A percentile compares a stretch with the other conserved stretches of the same genome.
phyloP scores from a whole-genome alignment of 2,797 vertebrate species.

The Sebastes cheni region DNA sequence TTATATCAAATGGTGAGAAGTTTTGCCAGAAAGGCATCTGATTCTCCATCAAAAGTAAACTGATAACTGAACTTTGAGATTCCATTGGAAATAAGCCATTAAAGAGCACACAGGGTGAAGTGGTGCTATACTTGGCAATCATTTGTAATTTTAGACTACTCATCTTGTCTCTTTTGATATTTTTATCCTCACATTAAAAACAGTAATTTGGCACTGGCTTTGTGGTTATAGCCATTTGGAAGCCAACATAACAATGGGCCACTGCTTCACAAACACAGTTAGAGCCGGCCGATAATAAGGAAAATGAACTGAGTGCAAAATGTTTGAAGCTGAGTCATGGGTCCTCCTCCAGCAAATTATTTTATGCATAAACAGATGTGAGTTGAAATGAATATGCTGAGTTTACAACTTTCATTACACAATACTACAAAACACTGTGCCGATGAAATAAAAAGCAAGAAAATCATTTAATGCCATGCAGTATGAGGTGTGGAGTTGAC shows the following conservation, averaged over 20 bases:
- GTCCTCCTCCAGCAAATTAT: slow-evolving; percentile 43
- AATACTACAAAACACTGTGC: not conserved
- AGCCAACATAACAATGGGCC: slow-evolving; percentile 49
- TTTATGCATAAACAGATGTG: slow-evolving; percentile 52
- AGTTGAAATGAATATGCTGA: slow-evolving; percentile 41
- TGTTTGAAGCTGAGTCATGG: slow-evolving; percentile 43
- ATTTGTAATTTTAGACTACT: slow-evolving; percentile 17
- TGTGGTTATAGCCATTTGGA: slow-evolving; percentile 49
- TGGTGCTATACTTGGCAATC: slow-evolving; percentile 12
- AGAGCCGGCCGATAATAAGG: slow-evolving; percentile 47
- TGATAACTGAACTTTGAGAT: slow-evolving; percentile 6
- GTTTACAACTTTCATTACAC: slow-evolving; percentile 20
- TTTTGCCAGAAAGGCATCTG: not conserved
- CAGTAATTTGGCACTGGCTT: slow-evolving; percentile 48
- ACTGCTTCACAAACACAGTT: slow-evolving; percentile 56
- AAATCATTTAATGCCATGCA: not conserved
- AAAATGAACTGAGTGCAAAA: slow-evolving; percentile 42
- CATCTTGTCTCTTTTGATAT: slow-evolving; percentile 51
- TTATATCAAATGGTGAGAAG: not conserved
- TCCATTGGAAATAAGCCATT: slow-evolving; percentile 9
- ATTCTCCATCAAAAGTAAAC: not conserved
- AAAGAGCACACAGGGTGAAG: not conserved
- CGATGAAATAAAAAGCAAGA: slow-evolving; percentile 4
- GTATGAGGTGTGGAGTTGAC: slow-evolving; percentile 5
- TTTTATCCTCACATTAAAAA: slow-evolving; percentile 42